Evolutionary conservation across 2,888 invertebrate genomes (phyloP).

Genomic region (Ephialtes manifestator): DNA sequence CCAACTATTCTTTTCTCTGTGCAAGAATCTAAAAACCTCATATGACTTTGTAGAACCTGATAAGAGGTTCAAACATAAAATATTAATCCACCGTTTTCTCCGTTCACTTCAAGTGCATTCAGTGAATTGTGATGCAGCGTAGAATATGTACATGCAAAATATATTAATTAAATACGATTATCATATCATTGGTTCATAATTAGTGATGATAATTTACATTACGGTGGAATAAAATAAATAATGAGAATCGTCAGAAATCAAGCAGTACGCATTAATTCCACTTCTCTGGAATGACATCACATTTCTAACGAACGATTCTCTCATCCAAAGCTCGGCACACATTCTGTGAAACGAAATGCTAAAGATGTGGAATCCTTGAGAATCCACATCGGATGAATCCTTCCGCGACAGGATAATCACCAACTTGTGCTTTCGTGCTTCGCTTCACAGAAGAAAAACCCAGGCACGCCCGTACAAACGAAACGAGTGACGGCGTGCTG

Average conservation of each 20-base stretch:
- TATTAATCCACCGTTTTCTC: too few species aligned
- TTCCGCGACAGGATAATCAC: conserved; percentile 54
- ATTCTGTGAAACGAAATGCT: neutral
- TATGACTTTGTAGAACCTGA: too few species aligned
- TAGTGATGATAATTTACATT: neutral
- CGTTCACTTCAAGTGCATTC: neutral
- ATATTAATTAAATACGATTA: neutral
- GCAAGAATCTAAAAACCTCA: too few species aligned
- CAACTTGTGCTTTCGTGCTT: conserved; percentile 34
- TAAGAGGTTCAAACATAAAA: too few species aligned
- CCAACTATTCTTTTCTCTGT: too few species aligned
- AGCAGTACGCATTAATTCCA: neutral
- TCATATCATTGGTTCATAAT: neutral
- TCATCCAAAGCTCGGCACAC: conserved; percentile 17
- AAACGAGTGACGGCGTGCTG: conserved; percentile 31
- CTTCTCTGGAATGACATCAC: conserved; percentile 15
- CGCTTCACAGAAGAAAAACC: conserved; percentile 22
- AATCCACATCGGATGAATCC: conserved; percentile 50
- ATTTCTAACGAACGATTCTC: conserved; percentile 71
- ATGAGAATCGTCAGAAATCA: neutral
- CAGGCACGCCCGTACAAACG: conserved; percentile 39
- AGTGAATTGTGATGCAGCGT: neutral
- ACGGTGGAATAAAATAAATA: neutral
- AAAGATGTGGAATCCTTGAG: conserved; percentile 37
- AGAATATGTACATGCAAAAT: neutral